phyloP scores from a whole-genome alignment of 2,797 vertebrate species.

The Falco cherrug region DNA sequence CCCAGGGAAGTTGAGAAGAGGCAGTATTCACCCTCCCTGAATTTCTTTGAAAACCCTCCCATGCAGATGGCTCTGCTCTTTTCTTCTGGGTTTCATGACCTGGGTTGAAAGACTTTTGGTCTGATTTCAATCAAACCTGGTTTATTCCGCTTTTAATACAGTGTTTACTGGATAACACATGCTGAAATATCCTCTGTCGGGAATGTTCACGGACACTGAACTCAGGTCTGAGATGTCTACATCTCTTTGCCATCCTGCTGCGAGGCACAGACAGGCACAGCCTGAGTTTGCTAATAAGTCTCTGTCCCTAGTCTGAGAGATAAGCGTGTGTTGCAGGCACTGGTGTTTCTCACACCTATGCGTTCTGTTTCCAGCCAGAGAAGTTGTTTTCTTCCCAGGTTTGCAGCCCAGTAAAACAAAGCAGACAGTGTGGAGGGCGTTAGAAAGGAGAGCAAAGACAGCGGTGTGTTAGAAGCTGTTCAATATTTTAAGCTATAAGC shows the following conservation, averaged over 20 bases:
- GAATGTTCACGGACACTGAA: neutral
- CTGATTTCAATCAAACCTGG: neutral
- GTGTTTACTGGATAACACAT: neutral
- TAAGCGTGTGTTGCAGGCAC: neutral
- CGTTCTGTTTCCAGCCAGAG: neutral
- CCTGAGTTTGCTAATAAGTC: neutral
- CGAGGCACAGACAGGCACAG: neutral
- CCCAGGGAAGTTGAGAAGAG: neutral
- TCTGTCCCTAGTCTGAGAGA: neutral
- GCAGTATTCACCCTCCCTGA: neutral
- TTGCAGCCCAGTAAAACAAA: neutral
- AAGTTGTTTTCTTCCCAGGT: neutral
- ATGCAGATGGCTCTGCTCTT: neutral
- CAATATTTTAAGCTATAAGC: neutral
- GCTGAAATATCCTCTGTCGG: neutral
- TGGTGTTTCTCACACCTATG: neutral
- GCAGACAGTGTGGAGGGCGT: neutral
- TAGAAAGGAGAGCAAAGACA: neutral
- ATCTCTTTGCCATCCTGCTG: neutral
- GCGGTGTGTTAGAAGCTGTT: neutral
- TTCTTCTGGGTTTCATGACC: neutral
- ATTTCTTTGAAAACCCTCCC: neutral
- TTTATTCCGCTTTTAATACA: neutral
- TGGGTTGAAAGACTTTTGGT: neutral
- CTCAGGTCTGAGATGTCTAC: neutral